A percentile compares a stretch with the other conserved stretches of the same genome.
phyloP scores from a whole-genome alignment of 2,797 vertebrate species.

The Chelon labrosus region DNA sequence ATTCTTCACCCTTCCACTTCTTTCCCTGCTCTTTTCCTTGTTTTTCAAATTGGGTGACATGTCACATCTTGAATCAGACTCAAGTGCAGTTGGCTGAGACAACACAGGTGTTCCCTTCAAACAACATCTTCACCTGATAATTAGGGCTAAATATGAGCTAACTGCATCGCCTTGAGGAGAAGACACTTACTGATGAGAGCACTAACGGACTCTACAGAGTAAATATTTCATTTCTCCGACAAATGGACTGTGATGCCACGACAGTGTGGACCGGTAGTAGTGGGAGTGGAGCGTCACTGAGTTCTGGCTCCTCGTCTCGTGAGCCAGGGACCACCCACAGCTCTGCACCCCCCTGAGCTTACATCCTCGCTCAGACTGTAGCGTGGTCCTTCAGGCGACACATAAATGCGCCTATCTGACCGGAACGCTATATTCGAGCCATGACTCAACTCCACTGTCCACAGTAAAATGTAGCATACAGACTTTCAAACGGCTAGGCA shows the following conservation, averaged over 20 bases:
- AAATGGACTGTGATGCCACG: conserved; percentile 17
- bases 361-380: conserved; percentile 35
- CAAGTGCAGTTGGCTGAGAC: neutral
- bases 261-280: conserved; percentile 44
- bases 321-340: conserved; percentile 71
- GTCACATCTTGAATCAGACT: conserved; percentile 1
- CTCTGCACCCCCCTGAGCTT: conserved; percentile 33
- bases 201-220: neutral
- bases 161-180: neutral
- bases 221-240: conserved; percentile 6
- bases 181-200: neutral
- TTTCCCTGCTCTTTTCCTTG: neutral
- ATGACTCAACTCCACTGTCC: conserved; percentile 22
- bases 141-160: conserved; percentile 27
- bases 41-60: neutral
- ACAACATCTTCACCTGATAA: neutral
- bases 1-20: neutral
- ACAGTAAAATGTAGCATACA: conserved; percentile 21
- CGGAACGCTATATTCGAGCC: neutral
- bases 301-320: conserved; percentile 38
- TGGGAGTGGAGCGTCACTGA: conserved; percentile 55
- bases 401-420: conserved; percentile 14
- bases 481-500: conserved; percentile 30
- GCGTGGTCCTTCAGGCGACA: conserved; percentile 21
- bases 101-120: conserved; percentile 18